phyloP scores from a whole-genome alignment of 2,888 invertebrate species.

The Eristalinus aeneus region DNA sequence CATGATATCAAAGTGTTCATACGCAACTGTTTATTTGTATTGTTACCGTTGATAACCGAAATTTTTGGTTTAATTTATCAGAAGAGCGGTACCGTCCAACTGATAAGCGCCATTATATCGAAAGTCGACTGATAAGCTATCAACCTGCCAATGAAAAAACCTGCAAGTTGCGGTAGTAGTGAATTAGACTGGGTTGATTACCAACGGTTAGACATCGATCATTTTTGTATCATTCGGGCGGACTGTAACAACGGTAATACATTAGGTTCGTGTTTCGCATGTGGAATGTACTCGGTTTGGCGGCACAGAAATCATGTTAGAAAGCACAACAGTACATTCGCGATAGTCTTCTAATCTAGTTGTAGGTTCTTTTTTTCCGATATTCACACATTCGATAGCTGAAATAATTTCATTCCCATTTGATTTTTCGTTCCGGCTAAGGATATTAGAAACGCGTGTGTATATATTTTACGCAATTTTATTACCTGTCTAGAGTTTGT shows the following conservation, averaged over 20 bases:
- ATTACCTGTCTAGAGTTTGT: constrained; percentile 4
- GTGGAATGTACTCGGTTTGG: constrained; percentile 16
- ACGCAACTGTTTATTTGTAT: neutral
- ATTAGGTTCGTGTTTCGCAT: constrained; percentile 1
- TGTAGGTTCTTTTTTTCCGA: constrained; percentile 17
- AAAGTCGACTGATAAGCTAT: constrained; percentile 57
- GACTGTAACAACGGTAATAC: constrained; percentile 24
- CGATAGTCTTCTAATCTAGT: constrained; percentile 43
- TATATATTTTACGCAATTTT: constrained; percentile 4
- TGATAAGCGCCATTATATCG: constrained; percentile 56
- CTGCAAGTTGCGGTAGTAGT: neutral
- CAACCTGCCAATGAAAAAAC: constrained; percentile 7
- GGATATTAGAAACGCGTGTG: constrained; percentile 13
- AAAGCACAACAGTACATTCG: constrained; percentile 32
- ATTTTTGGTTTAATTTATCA: constrained; percentile 39
- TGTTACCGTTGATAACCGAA: constrained; percentile 44
- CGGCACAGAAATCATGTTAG: constrained; percentile 42
- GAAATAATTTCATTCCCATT: neutral
- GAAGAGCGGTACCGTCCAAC: constrained; percentile 19
- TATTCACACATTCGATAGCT: neutral
- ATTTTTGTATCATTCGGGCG: constrained; percentile 43
- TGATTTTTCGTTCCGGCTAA: neutral
- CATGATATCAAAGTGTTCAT: neutral
- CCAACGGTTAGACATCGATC: constrained; percentile 39
- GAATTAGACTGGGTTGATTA: constrained; percentile 44